Percentiles rank a stretch among this genome's conserved stretches.
These are phyloP conservation scores for Paracentrotus lividus DNA, from an alignment of 53 echinoderm and acorn worm species.

Conservation along the genomic window DNA sequence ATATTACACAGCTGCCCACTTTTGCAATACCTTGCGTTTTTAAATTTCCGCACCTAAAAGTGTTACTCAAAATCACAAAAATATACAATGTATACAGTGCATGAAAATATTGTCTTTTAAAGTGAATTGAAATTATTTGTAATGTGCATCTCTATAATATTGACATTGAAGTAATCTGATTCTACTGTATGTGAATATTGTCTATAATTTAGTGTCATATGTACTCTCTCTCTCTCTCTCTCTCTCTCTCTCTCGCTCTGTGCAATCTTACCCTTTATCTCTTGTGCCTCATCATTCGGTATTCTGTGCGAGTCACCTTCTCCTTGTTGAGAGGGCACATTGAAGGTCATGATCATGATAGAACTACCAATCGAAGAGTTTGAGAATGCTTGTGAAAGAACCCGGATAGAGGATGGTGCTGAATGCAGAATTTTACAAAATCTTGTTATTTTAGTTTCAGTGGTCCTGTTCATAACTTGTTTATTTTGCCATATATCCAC, in stretches of 20 bases:
- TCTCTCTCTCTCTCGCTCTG: background rate
- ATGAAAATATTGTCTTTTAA: too few relatives aligned
- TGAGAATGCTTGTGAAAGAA: background rate
- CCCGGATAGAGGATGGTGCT: background rate
- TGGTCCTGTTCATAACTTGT: background rate
- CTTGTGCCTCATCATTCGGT: background rate
- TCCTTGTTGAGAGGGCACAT: background rate
- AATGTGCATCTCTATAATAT: too few relatives aligned
- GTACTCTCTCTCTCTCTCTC: constrained; percentile 12
- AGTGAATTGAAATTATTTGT: too few relatives aligned
- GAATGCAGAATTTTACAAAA: background rate
- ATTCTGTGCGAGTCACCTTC: background rate
- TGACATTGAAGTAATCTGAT: too few relatives aligned
- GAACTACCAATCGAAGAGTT: background rate
- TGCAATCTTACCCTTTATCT: background rate
- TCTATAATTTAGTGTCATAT: too few relatives aligned
- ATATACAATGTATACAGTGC: too few relatives aligned
- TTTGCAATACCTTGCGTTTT: too few relatives aligned
- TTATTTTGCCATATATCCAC: background rate
- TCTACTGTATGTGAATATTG: too few relatives aligned
- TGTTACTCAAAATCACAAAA: too few relatives aligned
- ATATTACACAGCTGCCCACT: too few relatives aligned
- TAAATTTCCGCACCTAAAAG: too few relatives aligned
- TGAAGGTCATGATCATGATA: background rate
- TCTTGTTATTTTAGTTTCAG: too few relatives aligned